Percentiles rank a stretch among this genome's conserved stretches.
phyloP scores from a whole-genome alignment of 2,113 vertebrate species.

The Labrus mixtus region DNA sequence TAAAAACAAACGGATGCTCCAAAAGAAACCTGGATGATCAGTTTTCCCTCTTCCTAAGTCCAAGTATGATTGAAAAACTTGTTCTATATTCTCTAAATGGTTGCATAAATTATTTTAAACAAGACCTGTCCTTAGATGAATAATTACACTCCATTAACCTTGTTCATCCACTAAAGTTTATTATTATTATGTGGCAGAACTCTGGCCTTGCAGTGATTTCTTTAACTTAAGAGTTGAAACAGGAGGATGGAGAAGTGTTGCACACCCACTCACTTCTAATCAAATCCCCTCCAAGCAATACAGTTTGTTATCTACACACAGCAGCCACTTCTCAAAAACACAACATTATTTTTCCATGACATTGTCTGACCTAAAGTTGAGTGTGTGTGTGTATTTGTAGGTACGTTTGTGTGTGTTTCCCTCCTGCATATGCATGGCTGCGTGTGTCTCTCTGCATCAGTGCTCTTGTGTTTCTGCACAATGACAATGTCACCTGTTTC shows the following conservation, averaged over 20 bases:
- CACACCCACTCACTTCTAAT: conserved; percentile 59
- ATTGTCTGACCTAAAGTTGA: conserved; percentile 45
- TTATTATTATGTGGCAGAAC: not conserved
- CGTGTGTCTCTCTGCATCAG: conserved; percentile 24
- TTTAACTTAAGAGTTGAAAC: conserved; percentile 65
- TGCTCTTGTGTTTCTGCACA: conserved; percentile 17
- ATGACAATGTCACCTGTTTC: conserved; percentile 31
- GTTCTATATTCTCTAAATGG: conserved; percentile 34
- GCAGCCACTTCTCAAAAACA: conserved; percentile 50
- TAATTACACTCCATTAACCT: conserved; percentile 50
- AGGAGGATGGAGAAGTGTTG: conserved; percentile 54
- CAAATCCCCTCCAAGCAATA: conserved; percentile 55
- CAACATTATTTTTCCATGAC: conserved; percentile 50
- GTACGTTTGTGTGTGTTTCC: not conserved
- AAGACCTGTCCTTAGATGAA: conserved; percentile 46
- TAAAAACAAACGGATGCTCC: not conserved
- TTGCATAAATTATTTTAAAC: conserved; percentile 11
- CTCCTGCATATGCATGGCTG: not conserved
- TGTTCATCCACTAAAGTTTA: conserved; percentile 43
- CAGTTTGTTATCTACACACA: conserved; percentile 61
- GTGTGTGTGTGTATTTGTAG: not conserved
- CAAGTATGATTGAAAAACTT: conserved; percentile 31
- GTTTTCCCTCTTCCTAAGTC: conserved; percentile 39
- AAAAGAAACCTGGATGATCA: conserved; percentile 9
- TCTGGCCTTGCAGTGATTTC: conserved; percentile 42